These are phyloP conservation scores for Papilio xuthus DNA, from an alignment of 1,140 invertebrate species.

Conservation along the genomic window DNA sequence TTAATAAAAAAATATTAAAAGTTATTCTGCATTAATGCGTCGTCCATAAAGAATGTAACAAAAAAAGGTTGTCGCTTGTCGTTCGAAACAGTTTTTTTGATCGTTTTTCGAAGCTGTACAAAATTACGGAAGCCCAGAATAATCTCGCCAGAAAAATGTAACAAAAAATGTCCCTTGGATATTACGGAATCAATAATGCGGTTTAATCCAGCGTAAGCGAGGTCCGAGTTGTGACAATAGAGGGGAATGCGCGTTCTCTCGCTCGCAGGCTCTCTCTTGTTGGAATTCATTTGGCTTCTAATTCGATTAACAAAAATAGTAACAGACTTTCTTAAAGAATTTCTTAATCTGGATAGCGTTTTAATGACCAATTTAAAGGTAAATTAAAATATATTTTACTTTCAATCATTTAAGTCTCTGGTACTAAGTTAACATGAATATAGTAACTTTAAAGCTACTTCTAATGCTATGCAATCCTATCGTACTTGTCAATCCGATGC, in stretches of 20 bases:
- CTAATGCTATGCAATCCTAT: neutral
- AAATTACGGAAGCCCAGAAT: constrained; percentile 33
- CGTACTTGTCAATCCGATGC: neutral
- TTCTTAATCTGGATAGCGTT: neutral
- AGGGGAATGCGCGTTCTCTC: constrained; percentile 56
- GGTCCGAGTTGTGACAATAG: constrained; percentile 54
- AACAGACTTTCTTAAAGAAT: neutral
- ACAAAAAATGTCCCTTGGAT: constrained; percentile 52
- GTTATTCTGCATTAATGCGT: constrained; percentile 30
- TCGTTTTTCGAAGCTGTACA: constrained; percentile 23
- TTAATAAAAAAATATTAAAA: constrained; percentile 28
- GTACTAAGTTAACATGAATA: neutral
- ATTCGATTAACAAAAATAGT: constrained; percentile 26
- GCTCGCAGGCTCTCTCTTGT: constrained; percentile 45
- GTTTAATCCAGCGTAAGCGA: constrained; percentile 58
- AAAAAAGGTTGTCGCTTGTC: constrained; percentile 32
- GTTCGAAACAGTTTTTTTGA: constrained; percentile 11
- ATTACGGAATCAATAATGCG: constrained; percentile 60
- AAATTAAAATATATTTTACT: neutral
- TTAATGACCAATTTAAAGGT: neutral
- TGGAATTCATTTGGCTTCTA: constrained; percentile 39
- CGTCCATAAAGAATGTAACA: constrained; percentile 21
- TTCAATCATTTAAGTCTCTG: neutral
- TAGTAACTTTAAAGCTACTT: neutral
- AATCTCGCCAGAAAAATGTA: constrained; percentile 30